These are phyloP conservation scores for Canis aureus DNA, from an alignment of 2,113 vertebrate species.

Conservation along the genomic window DNA sequence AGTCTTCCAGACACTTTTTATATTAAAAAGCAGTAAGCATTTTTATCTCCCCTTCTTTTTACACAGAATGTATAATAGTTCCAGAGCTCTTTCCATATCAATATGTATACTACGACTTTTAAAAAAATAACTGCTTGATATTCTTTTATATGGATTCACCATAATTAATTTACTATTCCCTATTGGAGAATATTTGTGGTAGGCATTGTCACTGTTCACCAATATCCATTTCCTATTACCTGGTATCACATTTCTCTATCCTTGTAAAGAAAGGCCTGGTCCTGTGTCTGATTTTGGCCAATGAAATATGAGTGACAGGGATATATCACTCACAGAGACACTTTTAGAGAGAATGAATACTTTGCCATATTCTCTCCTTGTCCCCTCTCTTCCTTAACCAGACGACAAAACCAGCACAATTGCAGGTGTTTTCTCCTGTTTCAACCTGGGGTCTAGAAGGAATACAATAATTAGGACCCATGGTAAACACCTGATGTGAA, in stretches of 20 bases:
- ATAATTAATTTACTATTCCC: background rate
- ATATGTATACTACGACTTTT: background rate
- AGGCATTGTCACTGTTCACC: background rate
- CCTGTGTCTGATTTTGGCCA: background rate
- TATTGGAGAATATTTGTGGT: background rate
- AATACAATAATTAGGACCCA: background rate
- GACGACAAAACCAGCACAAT: background rate
- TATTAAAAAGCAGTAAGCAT: background rate
- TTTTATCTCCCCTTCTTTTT: background rate
- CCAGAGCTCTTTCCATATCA: background rate
- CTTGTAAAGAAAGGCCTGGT: background rate
- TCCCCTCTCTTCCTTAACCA: background rate
- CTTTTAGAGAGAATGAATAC: background rate
- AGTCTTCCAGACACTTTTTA: background rate
- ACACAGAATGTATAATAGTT: background rate
- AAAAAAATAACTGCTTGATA: background rate
- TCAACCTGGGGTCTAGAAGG: background rate
- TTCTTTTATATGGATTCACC: background rate
- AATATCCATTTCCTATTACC: background rate
- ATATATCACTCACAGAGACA: background rate
- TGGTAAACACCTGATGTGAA: background rate
- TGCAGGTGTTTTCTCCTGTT: background rate
- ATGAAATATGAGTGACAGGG: background rate
- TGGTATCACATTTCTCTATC: background rate
- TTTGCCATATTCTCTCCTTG: background rate